Conservation (phyloP, 2,113 vertebrate species). For the Origma solitaria region DNA sequence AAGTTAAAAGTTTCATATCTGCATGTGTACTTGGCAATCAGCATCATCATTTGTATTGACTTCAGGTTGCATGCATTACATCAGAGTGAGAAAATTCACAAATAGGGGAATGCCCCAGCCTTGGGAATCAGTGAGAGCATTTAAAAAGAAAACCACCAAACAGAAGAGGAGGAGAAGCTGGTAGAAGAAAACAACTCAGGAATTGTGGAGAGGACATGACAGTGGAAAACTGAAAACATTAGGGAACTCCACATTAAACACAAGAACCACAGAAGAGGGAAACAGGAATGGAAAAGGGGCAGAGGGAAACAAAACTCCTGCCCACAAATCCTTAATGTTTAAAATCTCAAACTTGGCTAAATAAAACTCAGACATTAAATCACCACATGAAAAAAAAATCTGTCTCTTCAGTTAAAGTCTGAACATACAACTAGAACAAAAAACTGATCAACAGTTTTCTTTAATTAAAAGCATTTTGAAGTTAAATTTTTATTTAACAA, state of each 20-base stretch:
- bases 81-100: not conserved
- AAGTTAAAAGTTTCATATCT: not conserved
- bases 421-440: not conserved
- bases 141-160: not conserved
- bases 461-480: not conserved
- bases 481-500: not conserved
- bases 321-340: not conserved
- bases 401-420: not conserved
- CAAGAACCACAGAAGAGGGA: not conserved
- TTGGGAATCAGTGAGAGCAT: not conserved
- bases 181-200: accelerated
- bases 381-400: not conserved
- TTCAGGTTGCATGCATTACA: not conserved
- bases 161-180: not conserved
- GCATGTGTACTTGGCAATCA: not conserved
- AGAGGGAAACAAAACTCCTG: not conserved
- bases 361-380: not conserved
- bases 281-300: not conserved
- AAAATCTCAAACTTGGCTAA: not conserved
- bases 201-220: not conserved
- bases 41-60: not conserved
- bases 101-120: not conserved
- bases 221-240: not conserved
- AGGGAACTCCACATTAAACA: not conserved
- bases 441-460: not conserved